Base-by-base conservation (phyloP, 2,797 vertebrate genomes). In the Dallia pectoralis region DNA sequence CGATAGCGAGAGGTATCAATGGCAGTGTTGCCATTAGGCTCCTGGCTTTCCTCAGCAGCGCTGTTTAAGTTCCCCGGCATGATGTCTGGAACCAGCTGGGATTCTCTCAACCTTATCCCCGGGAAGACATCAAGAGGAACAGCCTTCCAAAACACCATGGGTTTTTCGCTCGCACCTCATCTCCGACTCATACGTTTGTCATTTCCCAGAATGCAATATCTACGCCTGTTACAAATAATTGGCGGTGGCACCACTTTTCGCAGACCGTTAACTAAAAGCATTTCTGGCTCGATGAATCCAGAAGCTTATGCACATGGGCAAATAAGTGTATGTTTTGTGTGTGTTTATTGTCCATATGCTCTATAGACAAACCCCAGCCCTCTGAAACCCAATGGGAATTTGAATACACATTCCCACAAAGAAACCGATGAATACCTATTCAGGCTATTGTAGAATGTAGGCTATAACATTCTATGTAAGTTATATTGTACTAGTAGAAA, bases 21-120 rank as follows among this genome's bases (percentile, higher is more conserved):
- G 82, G 82, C 80, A 69, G 44, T 75, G 22, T 83, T 85, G 49
- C 73, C 78, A 85, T 86, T 87, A 85, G 59, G 62, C 75, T 70
- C 70, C 11, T 32, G 67, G 79, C 32, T 75, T 83, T 84, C 85
- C 77, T 84, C 81, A 87, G 84, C 80, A 83, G 89, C 69, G 51
- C 75, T 67, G 70, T 77, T 63, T 75, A 53, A 79, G 84, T 84
- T 83, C 82, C 81, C 82, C 80, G 74, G 67, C 77, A 2, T 74
- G 82, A 48, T 32, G 40, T 78, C 77, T 74, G 76, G 59, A 11
- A 80, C 87, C 86, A 78, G 81, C 82, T 51, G 84, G 81, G 83
- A 82, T 71, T 71, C 65, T 86, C 81, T 73, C 65, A 74, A 71
- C 73, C 67, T 77, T 7, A 30, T 79, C 73, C 76, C 85, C 82